phyloP scores from a whole-genome alignment of 2,797 vertebrate genomes.

The Poeciliopsis infans region DNA sequence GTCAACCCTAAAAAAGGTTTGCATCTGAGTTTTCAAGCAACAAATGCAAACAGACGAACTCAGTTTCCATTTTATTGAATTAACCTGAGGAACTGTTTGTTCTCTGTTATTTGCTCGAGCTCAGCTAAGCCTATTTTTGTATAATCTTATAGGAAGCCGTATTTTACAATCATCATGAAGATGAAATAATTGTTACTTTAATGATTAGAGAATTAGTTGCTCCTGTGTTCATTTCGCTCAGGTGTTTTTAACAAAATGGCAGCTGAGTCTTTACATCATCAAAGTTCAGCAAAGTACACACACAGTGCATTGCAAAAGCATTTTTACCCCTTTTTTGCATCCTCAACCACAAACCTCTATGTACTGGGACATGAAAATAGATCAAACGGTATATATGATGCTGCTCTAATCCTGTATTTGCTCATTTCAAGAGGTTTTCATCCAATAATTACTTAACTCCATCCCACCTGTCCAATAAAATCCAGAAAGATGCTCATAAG shows the following conservation, averaged over 20 bases:
- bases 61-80: slow-evolving; percentile 37
- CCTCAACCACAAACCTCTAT: background rate
- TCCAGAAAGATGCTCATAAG: background rate
- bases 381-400: background rate
- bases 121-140: background rate
- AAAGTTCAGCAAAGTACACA: background rate
- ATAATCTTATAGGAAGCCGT: slow-evolving; percentile 10
- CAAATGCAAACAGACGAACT: slow-evolving; percentile 26
- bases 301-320: background rate
- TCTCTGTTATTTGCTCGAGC: slow-evolving; percentile 6
- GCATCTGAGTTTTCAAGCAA: slow-evolving; percentile 13
- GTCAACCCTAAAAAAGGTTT: slow-evolving; percentile 43
- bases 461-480: background rate
- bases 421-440: background rate
- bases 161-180: background rate
- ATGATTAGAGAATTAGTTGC: background rate
- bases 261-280: slow-evolving; percentile 25
- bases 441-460: background rate
- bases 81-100: background rate
- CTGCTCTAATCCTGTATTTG: background rate
- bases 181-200: background rate
- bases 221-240: background rate
- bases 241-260: slow-evolving; percentile 36
- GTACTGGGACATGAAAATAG: background rate
- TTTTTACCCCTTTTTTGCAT: background rate